Percentiles rank a stretch among this genome's conserved stretches.
Evolutionary conservation across 2,797 vertebrate species (phyloP).

Genomic region (Notolabrus celidotus): DNA sequence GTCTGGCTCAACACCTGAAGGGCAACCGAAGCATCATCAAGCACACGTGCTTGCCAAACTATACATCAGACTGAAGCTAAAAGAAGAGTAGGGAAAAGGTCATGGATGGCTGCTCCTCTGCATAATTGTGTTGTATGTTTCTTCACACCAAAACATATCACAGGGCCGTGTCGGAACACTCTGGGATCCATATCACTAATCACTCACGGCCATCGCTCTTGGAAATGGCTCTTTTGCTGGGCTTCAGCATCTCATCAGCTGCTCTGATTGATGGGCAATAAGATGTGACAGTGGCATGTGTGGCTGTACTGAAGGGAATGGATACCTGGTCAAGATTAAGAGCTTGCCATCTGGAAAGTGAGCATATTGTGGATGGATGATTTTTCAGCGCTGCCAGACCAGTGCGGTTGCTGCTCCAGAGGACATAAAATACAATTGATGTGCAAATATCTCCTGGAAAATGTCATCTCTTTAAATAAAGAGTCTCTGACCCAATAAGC

Average conservation of each 20-base stretch:
- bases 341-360: constrained; percentile 65
- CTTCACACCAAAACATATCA: constrained; percentile 57
- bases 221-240: constrained; percentile 44
- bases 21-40: constrained; percentile 65
- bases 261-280: constrained; percentile 66
- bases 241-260: constrained; percentile 42
- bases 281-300: constrained; percentile 69
- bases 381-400: constrained; percentile 47
- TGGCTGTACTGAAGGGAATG: constrained; percentile 63
- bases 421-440: constrained; percentile 71
- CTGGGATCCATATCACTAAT: constrained; percentile 63
- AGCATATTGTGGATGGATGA: constrained; percentile 55
- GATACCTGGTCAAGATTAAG: constrained; percentile 68
- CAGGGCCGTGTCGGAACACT: constrained; percentile 30
- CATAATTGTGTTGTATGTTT: constrained; percentile 65
- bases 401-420: constrained; percentile 31
- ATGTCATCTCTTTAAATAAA: constrained; percentile 64
- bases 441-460: constrained; percentile 71
- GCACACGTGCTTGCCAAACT: constrained; percentile 37
- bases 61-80: constrained; percentile 50
- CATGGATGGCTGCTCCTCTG: constrained; percentile 48
- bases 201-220: constrained; percentile 55
- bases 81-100: constrained; percentile 22
- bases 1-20: constrained; percentile 62
- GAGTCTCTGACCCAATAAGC: constrained; percentile 42